Evolutionary conservation across 2,113 vertebrate species (phyloP).

Genomic region (Vireo altiloquus): DNA sequence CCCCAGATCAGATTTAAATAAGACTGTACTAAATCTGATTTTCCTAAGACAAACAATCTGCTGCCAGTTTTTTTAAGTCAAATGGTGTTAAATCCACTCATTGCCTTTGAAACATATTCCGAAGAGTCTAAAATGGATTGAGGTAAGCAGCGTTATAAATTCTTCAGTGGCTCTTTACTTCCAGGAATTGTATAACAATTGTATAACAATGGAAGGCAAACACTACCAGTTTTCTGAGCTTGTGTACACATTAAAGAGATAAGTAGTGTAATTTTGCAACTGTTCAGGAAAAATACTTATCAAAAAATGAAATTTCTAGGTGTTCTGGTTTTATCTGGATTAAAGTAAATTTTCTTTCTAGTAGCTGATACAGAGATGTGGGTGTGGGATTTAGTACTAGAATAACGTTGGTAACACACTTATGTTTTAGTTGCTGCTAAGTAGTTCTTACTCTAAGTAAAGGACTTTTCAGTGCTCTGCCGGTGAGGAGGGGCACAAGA

Average conservation of each 20-base stretch:
- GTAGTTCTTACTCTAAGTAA: background rate
- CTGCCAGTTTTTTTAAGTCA: background rate
- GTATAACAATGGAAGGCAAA: background rate
- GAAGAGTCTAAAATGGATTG: background rate
- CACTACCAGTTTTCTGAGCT: background rate
- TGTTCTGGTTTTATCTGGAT: background rate
- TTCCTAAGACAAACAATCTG: background rate
- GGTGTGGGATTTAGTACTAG: background rate
- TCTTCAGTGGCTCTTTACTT: background rate
- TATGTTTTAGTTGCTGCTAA: rapidly evolving
- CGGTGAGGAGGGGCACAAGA: background rate
- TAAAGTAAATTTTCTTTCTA: background rate
- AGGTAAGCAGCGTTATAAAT: background rate
- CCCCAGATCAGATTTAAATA: background rate
- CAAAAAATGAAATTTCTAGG: background rate
- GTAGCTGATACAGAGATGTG: background rate
- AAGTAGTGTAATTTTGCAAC: background rate
- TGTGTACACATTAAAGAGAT: background rate
- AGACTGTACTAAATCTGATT: background rate
- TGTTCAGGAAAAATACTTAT: background rate
- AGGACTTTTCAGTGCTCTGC: background rate
- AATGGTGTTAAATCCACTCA: background rate
- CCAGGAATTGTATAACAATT: background rate
- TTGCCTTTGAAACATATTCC: background rate
- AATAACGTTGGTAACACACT: background rate